phyloP scores from a whole-genome alignment of 2,113 vertebrate species.

The Rhombomys opimus region DNA sequence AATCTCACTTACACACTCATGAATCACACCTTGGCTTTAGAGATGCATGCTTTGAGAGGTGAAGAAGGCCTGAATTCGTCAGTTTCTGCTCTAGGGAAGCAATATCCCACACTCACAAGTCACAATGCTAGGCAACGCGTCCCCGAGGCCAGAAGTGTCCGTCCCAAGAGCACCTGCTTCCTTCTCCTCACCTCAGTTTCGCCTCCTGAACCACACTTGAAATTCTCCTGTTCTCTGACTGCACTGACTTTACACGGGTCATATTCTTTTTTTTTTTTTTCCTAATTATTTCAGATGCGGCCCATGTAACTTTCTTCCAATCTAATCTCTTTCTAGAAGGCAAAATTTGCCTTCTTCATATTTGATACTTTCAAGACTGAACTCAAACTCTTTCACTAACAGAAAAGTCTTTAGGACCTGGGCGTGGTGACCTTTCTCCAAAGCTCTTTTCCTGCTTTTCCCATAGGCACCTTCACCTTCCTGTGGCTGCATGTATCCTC shows the following conservation, averaged over 20 bases:
- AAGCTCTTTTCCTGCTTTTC: neutral
- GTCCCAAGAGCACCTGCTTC: neutral
- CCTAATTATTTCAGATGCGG: neutral
- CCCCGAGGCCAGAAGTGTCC: neutral
- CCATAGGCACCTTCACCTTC: neutral
- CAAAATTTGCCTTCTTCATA: conserved; percentile 28
- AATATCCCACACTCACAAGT: neutral
- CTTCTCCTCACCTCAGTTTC: neutral
- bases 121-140: neutral
- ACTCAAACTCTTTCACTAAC: neutral
- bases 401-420: neutral
- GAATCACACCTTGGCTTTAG: neutral
- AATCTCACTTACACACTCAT: neutral
- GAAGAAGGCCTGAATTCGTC: neutral
- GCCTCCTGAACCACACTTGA: neutral
- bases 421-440: neutral
- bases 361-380: neutral
- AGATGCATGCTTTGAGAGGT: neutral
- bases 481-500: neutral
- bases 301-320: neutral
- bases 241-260: neutral
- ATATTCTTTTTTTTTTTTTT: neutral
- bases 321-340: conserved; percentile 25
- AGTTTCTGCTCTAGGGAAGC: neutral
- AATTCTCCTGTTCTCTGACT: neutral